Base-by-base conservation (phyloP, 2,797 vertebrate species). In the Protosalanx chinensis region DNA sequence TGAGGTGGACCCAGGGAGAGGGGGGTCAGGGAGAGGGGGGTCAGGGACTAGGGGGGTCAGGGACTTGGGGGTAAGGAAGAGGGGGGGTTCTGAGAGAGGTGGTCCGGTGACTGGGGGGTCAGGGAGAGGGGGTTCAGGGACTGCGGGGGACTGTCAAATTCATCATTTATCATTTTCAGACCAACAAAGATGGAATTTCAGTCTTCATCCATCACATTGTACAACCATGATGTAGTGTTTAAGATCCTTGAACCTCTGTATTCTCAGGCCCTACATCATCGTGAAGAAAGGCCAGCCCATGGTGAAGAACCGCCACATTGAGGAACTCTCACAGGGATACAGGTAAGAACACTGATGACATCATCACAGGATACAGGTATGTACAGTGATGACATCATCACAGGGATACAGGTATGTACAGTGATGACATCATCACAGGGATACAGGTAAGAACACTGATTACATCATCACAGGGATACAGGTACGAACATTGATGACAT, bases 271-370 rank as follows among this genome's bases (percentile, higher is more conserved):
- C 0, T 99, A 99, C 80, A 98, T 99, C 83, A 98, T 99, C 30
- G 97, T 99, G 79, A 99, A 97, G 91, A 98, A 93, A 58, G 93
- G 95, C 51, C 95, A 95, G 64, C 95, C 96, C n/a, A 94, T 95
- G 29, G 98, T 98, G 84, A 98, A 95, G 62, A 95, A 94, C 85
- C 97, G 95, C 79, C 97, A 99, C 82, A 98, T 99, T 64, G 96
- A 98, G 83, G 97, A 99, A 81, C 90, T 99, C 78, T 95, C 96
- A 70, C 98, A 99, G 81, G 97, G 97, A 32, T 99, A 98, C 92
- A 98, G 97, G 98, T 98, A 89, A 3, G 51, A 2, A n/a, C 18
- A 56, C 5, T 56, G 51, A 53, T 53, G 51, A 56, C 5, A 4
- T 56, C 51, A 56, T 56, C 51, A 16, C 51, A 56, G 51, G 51